phyloP scores from a whole-genome alignment of 2,113 vertebrate species.

The Empidonax traillii region DNA sequence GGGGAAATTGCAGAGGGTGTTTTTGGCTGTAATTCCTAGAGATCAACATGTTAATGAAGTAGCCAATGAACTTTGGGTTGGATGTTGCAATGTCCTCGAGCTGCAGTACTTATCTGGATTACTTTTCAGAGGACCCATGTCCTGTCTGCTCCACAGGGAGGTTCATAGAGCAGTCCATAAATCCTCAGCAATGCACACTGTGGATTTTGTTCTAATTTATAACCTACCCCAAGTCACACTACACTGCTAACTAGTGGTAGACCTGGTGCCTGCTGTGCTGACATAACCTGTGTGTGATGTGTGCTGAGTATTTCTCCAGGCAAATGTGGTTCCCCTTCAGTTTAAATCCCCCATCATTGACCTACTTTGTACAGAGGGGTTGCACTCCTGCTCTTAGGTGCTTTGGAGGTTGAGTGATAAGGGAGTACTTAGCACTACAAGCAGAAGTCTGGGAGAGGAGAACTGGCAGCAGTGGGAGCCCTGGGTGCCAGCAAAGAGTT shows the following conservation, averaged over 20 bases:
- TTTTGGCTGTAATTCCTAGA: constrained; percentile 10
- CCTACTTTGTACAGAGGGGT: neutral
- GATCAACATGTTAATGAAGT: neutral
- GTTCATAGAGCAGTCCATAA: constrained; percentile 10
- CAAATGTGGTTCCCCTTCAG: neutral
- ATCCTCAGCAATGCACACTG: neutral
- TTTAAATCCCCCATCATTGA: neutral
- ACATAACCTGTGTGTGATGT: neutral
- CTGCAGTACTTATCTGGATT: constrained; percentile 21
- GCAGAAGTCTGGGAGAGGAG: neutral
- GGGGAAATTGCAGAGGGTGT: neutral
- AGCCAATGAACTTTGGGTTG: constrained; percentile 42
- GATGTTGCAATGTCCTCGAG: neutral
- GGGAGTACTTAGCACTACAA: neutral
- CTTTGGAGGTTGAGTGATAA: neutral
- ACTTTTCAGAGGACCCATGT: neutral
- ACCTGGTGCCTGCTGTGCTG: neutral
- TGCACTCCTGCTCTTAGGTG: neutral
- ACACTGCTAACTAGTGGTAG: neutral
- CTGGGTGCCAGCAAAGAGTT: constrained; percentile 27
- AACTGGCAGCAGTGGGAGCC: neutral
- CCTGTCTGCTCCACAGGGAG: neutral
- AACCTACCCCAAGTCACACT: neutral
- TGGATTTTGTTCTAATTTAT: constrained; percentile 1
- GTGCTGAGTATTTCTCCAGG: neutral